Evolutionary conservation across 2,888 invertebrate genomes (phyloP), one percentile per base, ranked within the genome.

Genomic region (Drosophila helvetica): DNA sequence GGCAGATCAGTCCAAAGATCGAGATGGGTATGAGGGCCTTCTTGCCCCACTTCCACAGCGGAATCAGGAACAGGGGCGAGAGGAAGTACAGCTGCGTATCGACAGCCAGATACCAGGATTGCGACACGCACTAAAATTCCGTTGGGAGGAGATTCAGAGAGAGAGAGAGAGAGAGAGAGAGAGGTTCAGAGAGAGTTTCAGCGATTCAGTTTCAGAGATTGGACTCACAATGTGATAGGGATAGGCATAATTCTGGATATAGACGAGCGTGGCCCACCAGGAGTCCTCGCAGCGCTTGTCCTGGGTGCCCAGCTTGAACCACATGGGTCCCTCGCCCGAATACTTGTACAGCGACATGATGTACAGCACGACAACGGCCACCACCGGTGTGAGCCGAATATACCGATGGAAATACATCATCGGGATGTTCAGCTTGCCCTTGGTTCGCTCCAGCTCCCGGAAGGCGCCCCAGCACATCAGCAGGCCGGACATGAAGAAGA

Each of bases 401-500:
- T 92, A 92, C 9, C 92, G 92, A 86, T 92, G 92, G 68, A 92
- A 88, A 60, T 92, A 92, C 90, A 92, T 91, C 87, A 90, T 80
- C 0, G 82, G 79, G 19, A 92, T 83, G 51, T 92, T 90, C 12
- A 92, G 66, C 66, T 90, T 89, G 27, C 91, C 92, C 54, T 90
- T 90, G 1, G 89, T 91, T 48, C 85, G 89, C 56, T 92, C 91
- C 88, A 92, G 81, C 74, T 92, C 91, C 9, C 90, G 91, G 70
- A 92, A 91, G 4, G 91, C 89, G 22, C 90, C 89, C 90, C 91
- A 90, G 54, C 93, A 92, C 63, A 93, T 93, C 0, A 95, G 89
- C 46, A 95, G 89, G 5, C 95, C 95, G 76, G 94, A 94, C 77
- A 95, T 89, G 19, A 94, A 89, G 81, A 95, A 94, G 89, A 95